Evolutionary conservation across 2,888 invertebrate genomes (phyloP).

Genomic region (Volucella inflata): DNA sequence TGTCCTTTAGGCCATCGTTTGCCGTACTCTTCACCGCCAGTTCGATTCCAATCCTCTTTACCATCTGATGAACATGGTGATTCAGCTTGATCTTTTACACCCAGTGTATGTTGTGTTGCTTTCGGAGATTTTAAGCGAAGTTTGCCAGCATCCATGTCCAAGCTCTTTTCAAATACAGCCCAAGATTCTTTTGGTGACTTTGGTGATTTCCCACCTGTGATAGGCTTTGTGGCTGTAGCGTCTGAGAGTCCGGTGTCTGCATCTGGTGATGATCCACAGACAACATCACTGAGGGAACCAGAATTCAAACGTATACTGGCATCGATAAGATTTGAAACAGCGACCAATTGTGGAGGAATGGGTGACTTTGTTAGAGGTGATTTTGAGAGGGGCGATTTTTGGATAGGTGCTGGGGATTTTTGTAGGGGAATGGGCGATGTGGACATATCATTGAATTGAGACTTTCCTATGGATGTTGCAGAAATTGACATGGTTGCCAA

Average conservation of each 20-base stretch:
- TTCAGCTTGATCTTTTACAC: constrained; percentile 84
- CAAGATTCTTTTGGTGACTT: constrained; percentile 84
- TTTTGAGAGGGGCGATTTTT: constrained; percentile 77
- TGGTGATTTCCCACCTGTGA: constrained; percentile 58
- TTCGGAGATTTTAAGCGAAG: constrained; percentile 69
- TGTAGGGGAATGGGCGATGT: constrained; percentile 83
- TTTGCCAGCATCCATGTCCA: constrained; percentile 62
- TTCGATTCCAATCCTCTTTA: constrained; percentile 85
- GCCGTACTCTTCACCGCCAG: constrained; percentile 76
- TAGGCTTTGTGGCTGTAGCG: constrained; percentile 57
- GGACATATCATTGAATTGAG: constrained; percentile 83
- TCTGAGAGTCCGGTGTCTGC: constrained; percentile 81
- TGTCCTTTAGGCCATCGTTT: constrained; percentile 86
- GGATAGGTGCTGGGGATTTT: constrained; percentile 79
- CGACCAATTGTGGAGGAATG: constrained; percentile 83
- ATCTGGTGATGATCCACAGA: constrained; percentile 88
- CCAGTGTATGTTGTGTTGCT: constrained; percentile 9
- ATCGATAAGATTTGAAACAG: constrained; percentile 84
- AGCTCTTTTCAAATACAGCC: constrained; percentile 86
- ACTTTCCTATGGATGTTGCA: constrained; percentile 76
- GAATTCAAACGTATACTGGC: constrained; percentile 84
- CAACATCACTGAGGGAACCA: constrained; percentile 87
- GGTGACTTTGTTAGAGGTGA: constrained; percentile 82
- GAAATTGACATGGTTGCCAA: constrained; percentile 47
- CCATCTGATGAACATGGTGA: constrained; percentile 93